Evolutionary conservation across 2,888 invertebrate species (phyloP).

Genomic region (Mellilla xanthometata): DNA sequence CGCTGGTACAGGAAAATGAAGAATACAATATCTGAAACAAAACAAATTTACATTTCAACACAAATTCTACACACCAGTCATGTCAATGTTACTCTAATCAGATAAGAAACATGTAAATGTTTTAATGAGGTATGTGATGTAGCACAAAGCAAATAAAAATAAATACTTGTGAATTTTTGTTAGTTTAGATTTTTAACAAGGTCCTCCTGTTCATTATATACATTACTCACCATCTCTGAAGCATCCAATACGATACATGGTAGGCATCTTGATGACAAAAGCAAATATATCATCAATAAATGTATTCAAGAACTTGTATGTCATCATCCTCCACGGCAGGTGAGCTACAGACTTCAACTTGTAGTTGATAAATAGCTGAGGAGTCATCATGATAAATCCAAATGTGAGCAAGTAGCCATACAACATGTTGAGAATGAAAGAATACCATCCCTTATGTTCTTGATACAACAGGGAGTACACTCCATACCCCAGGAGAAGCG

Average conservation of each 20-base stretch:
- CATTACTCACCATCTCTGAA: constrained; percentile 92
- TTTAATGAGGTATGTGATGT: constrained; percentile 5
- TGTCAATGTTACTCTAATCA: background rate
- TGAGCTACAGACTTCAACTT: constrained; percentile 99
- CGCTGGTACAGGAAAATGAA: constrained; percentile 99
- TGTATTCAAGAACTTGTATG: constrained; percentile 99
- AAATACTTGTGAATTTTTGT: no score
- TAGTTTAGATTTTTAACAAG: no score
- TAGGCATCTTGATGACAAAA: constrained; percentile 99
- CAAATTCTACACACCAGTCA: background rate
- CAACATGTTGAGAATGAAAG: constrained; percentile 97
- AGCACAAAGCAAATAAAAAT: constrained; percentile 9
- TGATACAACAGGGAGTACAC: constrained; percentile 96
- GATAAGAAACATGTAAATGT: constrained; percentile 16
- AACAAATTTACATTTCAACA: constrained; percentile 17
- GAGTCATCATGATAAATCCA: constrained; percentile 99
- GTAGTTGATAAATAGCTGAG: constrained; percentile 99
- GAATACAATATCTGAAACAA: constrained; percentile 95
- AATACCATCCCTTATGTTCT: constrained; percentile 99
- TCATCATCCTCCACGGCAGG: constrained; percentile 99
- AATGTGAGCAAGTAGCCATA: constrained; percentile 99
- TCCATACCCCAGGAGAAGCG: constrained; percentile 95
- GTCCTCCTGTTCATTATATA: no score
- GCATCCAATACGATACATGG: constrained; percentile 98
- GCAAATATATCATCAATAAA: constrained; percentile 99